Conservation (phyloP, 2,797 vertebrate species). For the Sebastes dallii region DNA sequence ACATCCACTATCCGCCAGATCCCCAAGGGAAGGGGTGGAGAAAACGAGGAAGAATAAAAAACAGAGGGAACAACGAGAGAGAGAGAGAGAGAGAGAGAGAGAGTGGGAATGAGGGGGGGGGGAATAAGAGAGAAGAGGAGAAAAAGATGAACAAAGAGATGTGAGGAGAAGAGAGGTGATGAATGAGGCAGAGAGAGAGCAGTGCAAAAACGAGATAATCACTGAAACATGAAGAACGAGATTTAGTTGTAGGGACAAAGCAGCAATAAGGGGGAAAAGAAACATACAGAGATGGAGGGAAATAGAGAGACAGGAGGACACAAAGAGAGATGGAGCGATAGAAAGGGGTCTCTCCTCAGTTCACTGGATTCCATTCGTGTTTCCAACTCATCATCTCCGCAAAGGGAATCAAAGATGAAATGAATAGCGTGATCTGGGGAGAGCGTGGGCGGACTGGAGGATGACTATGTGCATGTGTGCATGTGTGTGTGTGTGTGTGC, state of each 20-base stretch:
- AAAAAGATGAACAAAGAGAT: background rate
- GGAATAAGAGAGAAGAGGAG: background rate
- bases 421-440: constrained; percentile 61
- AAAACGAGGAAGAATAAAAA: background rate
- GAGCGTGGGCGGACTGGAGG: constrained; percentile 55
- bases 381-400: constrained; percentile 67
- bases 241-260: constrained; percentile 1
- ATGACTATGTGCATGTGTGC: constrained; percentile 8
- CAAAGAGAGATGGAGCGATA: constrained; percentile 48
- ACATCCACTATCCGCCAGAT: constrained; percentile 58
- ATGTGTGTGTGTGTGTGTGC: background rate
- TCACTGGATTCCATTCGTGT: constrained; percentile 70
- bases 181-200: constrained; percentile 11
- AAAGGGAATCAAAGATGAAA: constrained; percentile 78
- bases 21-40: constrained; percentile 41
- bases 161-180: background rate
- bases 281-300: constrained; percentile 3
- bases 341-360: constrained; percentile 52
- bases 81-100: background rate
- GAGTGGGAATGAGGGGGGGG: background rate
- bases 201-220: constrained; percentile 34
- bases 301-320: constrained; percentile 21
- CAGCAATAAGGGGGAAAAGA: background rate
- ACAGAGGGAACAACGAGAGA: background rate
- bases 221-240: constrained; percentile 31